phyloP scores from a whole-genome alignment of 2,113 vertebrate genomes.

The Rostratula benghalensis region DNA sequence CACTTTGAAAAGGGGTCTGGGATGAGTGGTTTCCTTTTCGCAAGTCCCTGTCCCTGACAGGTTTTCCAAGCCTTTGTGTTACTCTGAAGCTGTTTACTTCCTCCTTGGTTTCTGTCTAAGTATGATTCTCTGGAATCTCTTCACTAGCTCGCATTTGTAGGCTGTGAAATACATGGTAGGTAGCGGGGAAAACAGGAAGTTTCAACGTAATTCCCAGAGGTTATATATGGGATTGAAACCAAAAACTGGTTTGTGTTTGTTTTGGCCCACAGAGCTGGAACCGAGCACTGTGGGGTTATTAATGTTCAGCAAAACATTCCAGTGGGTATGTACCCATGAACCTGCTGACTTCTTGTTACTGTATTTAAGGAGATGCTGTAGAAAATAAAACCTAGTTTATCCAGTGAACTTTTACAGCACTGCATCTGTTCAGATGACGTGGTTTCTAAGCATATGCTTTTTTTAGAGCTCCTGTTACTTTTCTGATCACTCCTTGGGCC shows the following conservation, averaged over 20 bases:
- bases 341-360: conserved; percentile 54
- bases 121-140: neutral
- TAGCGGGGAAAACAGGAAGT: conserved; percentile 37
- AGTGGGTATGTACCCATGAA: conserved; percentile 16
- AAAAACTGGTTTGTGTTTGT: conserved; percentile 27
- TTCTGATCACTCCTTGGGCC: neutral
- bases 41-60: neutral
- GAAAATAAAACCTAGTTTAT: conserved; percentile 42
- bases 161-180: neutral
- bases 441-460: conserved; percentile 38
- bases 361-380: conserved; percentile 52
- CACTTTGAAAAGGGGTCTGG: neutral
- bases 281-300: conserved; percentile 7
- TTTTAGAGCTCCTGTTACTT: conserved; percentile 27
- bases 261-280: conserved; percentile 1
- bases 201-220: conserved; percentile 12
- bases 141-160: neutral
- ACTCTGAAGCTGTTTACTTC: neutral
- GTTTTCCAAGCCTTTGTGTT: neutral
- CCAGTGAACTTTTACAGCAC: conserved; percentile 25
- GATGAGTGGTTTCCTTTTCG: neutral
- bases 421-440: conserved; percentile 48
- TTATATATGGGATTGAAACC: neutral
- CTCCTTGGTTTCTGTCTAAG: conserved; percentile 21
- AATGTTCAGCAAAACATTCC: conserved; percentile 47